Evolutionary conservation across 2,797 vertebrate genomes (phyloP), one percentile per base, ranked within the genome.

Genomic region (Pampus argenteus): DNA sequence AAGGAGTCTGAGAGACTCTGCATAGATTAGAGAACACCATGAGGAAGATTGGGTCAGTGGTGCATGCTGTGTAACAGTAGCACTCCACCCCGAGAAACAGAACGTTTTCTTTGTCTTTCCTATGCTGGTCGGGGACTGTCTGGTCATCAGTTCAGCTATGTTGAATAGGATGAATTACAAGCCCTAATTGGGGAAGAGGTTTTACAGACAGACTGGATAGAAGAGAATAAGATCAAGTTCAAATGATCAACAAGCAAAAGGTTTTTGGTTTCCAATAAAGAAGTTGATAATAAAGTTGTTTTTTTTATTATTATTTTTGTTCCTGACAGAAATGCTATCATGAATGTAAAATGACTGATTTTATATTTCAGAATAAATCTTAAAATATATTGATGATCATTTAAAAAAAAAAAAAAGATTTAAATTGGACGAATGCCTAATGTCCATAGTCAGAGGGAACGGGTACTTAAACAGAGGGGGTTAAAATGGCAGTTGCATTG

Each of bases 101-200:
- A 88, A 85, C 79, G 85, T 87, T 87, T 36, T 49, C 86, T 85
- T 85, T 89, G 82, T 84, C 81, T 86, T 78, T 8, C 15, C 74
- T 59, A 14, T 76, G 69, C 71, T 73, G 70, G 73, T 72, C 81
- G 52, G 40, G 54, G 70, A 62, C 70, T 48, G 83, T 63, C 82
- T 76, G 81, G 56, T 63, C 75, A 71, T 85, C 85, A 62, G 55
- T 73, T 85, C 71, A 76, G 51, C 75, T 58, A 1, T 5, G 49
- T 0, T 81, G 44, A 87, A 82, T 54, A 69, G 83, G 77, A 73
- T 82, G 60, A 85, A 83, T 88, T 86, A 80, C 77, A 85, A 63
- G 70, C 62, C 60, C 69, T 86, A 84, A 89, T 82, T 88, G 70
- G 74, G 74, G 45, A 83, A 59, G 28, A 71, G 42, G 38, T 44